A percentile compares a stretch with the other conserved stretches of the same genome.
Evolutionary conservation across 2,797 vertebrate genomes (phyloP).

Genomic region (Aeoliscus strigatus): DNA sequence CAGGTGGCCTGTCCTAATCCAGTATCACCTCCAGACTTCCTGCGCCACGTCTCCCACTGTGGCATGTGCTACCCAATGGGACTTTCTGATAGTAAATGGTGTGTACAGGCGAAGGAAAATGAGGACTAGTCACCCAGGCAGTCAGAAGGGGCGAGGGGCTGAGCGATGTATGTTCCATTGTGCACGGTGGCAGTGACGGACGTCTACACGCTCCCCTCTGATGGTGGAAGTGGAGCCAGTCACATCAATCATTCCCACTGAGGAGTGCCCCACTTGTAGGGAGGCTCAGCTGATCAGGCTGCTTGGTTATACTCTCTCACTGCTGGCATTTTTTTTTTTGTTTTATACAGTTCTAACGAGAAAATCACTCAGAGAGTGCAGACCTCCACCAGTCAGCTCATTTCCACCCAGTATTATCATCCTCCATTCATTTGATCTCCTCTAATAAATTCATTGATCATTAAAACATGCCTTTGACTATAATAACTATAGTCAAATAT

Average conservation of each 20-base stretch:
- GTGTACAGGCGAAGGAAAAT: slow-evolving; percentile 60
- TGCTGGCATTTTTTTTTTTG: no score
- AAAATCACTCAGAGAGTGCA: no score
- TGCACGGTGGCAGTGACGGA: slow-evolving; percentile 73
- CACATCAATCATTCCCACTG: slow-evolving; percentile 72
- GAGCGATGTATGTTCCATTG: slow-evolving; percentile 72
- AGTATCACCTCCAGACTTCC: slow-evolving; percentile 59
- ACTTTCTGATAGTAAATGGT: slow-evolving; percentile 66
- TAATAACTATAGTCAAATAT: no score
- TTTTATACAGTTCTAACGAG: no score
- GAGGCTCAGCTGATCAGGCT: slow-evolving; percentile 43
- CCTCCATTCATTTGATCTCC: no score
- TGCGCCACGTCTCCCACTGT: slow-evolving; percentile 33
- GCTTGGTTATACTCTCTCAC: slow-evolving; percentile 25
- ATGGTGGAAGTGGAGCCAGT: slow-evolving; percentile 71
- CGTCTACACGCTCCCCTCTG: slow-evolving; percentile 74
- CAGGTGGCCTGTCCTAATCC: slow-evolving; percentile 69
- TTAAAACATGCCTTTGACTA: no score
- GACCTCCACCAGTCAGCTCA: no score
- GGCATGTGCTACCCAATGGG: slow-evolving; percentile 63
- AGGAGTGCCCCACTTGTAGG: slow-evolving; percentile 62
- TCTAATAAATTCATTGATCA: no score
- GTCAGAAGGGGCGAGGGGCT: slow-evolving; percentile 57
- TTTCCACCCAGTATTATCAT: no score
- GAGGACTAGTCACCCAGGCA: slow-evolving; percentile 59